Conservation (phyloP, 2,888 invertebrate genomes). For the Trichopoda pennipes region DNA sequence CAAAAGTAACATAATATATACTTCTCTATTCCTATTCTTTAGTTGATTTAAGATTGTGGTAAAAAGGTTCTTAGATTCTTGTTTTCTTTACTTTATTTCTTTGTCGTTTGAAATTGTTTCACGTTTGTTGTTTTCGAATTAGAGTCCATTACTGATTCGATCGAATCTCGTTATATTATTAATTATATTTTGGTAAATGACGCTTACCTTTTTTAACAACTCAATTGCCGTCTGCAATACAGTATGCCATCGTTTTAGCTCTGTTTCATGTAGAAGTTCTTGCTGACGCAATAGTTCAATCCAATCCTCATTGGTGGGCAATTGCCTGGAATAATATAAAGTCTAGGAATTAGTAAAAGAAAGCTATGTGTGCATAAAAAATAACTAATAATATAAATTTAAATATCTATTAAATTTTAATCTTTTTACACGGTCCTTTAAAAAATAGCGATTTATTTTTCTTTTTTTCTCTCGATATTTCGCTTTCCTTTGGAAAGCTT, state of each 20-base stretch:
- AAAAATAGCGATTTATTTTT: no score
- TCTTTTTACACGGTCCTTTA: no score
- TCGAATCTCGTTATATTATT: conserved; percentile 77
- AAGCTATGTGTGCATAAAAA: neutral
- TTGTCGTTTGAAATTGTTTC: neutral
- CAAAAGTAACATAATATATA: no score
- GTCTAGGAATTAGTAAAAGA: neutral
- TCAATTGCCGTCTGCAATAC: conserved; percentile 87
- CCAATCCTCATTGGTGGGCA: conserved; percentile 91
- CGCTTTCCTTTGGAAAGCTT: no score
- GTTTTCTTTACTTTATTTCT: conserved; percentile 7
- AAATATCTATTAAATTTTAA: neutral
- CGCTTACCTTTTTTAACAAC: conserved; percentile 87
- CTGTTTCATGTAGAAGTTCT: conserved; percentile 89
- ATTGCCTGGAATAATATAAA: conserved; percentile 81
- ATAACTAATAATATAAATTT: neutral
- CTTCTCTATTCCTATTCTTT: no score
- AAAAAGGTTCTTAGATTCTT: neutral
- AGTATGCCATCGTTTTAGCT: conserved; percentile 91
- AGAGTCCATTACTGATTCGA: conserved; percentile 72
- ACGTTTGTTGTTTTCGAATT: conserved; percentile 20
- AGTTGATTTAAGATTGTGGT: neutral
- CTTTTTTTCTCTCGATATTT: no score
- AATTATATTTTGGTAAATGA: conserved; percentile 79
- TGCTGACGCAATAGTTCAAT: conserved; percentile 89